phyloP scores from a whole-genome alignment of 2,113 vertebrate species.

The Dunckerocampus dactyliophorus region DNA sequence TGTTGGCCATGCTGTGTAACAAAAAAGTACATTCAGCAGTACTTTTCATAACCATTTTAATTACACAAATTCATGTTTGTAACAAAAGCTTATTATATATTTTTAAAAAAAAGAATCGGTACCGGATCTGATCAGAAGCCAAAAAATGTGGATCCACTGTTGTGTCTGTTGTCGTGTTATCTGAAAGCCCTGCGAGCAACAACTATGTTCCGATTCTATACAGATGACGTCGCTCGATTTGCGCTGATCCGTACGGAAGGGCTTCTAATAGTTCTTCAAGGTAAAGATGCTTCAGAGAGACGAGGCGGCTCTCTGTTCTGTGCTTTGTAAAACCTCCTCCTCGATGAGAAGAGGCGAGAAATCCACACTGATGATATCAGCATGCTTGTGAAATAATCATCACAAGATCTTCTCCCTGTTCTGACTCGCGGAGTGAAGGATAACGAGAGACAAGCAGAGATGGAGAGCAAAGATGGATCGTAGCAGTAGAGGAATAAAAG shows the following conservation, averaged over 20 bases:
- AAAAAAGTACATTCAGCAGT: no score
- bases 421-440: constrained; percentile 53
- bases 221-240: constrained; percentile 7
- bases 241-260: constrained; percentile 10
- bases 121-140: no score
- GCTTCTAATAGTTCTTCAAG: constrained; percentile 16
- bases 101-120: no score
- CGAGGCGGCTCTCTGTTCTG: constrained; percentile 30
- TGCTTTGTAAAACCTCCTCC: constrained; percentile 52
- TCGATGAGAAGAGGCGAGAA: constrained; percentile 49
- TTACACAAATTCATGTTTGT: no score
- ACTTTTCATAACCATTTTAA: no score
- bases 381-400: constrained; percentile 69
- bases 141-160: no score
- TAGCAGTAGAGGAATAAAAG: constrained; percentile 20
- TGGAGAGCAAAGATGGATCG: constrained; percentile 27
- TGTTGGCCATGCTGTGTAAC: no score
- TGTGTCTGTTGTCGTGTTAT: neutral
- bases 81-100: no score
- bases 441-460: constrained; percentile 52
- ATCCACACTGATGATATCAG: constrained; percentile 59
- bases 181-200: neutral
- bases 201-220: constrained; percentile 1
- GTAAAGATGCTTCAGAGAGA: constrained; percentile 9
- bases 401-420: constrained; percentile 50